phyloP scores from a whole-genome alignment of 2,113 vertebrate species.

The Pampusana beccarii region DNA sequence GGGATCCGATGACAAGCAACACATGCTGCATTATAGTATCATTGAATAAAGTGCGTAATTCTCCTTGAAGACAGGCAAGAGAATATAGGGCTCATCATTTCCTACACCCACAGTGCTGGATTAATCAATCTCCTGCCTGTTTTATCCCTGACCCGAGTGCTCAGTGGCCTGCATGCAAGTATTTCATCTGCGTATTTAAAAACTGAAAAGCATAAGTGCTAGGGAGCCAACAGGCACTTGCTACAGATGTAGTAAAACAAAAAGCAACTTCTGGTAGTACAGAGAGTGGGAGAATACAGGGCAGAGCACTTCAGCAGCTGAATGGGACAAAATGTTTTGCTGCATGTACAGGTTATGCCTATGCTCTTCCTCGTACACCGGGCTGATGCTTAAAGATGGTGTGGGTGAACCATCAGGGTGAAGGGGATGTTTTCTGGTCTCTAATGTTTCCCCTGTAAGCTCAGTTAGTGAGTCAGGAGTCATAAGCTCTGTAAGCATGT shows the following conservation, averaged over 20 bases:
- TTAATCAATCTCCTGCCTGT: neutral
- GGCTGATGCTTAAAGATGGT: neutral
- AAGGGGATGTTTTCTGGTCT: neutral
- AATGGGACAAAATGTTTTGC: neutral
- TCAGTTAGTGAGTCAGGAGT: neutral
- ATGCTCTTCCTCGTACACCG: neutral
- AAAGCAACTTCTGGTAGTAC: neutral
- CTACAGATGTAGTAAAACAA: neutral
- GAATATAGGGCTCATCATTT: neutral
- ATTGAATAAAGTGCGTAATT: neutral
- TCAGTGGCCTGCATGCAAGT: neutral
- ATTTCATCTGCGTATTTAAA: neutral
- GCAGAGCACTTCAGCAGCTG: neutral
- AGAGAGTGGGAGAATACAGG: neutral
- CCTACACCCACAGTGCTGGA: neutral
- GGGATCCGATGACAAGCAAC: rapidly evolving
- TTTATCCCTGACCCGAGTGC: neutral
- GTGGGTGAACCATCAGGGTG: neutral
- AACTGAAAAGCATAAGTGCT: neutral
- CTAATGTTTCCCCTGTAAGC: neutral
- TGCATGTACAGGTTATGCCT: neutral
- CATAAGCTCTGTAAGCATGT: neutral
- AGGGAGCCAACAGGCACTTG: neutral
- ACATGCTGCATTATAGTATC: neutral
- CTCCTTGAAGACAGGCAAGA: neutral